Conservation (phyloP, 1,140 invertebrate genomes). For the Eufriesea mexicana region DNA sequence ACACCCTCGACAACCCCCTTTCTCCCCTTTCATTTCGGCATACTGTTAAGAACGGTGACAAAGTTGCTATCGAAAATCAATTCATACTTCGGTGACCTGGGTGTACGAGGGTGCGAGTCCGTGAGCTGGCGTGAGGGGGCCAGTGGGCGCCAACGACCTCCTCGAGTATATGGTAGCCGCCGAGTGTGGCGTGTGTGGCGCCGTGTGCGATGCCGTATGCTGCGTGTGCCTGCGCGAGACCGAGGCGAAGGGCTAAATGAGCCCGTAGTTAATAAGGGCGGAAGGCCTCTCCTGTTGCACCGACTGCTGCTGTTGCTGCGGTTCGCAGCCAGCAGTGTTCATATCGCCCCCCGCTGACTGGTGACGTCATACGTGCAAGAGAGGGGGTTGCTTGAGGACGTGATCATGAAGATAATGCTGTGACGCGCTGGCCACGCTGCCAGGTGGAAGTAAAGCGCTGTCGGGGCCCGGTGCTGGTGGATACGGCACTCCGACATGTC, state of each 20-base stretch:
- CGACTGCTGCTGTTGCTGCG: conserved; percentile 61
- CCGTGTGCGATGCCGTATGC: conserved; percentile 72
- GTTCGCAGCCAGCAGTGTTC: conserved; percentile 78
- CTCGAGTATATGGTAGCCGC: conserved; percentile 79
- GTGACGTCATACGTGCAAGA: conserved; percentile 88
- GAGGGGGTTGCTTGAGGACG: conserved; percentile 87
- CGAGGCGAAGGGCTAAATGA: conserved; percentile 82
- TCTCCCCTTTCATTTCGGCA: too few relatives aligned
- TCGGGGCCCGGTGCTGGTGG: conserved; percentile 80
- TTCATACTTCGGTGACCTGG: conserved; percentile 78
- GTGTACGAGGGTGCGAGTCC: conserved; percentile 78
- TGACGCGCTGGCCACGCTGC: conserved; percentile 86
- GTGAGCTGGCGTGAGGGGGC: conserved; percentile 78
- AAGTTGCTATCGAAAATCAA: background rate
- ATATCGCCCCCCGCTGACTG: conserved; percentile 84
- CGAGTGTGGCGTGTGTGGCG: conserved; percentile 79
- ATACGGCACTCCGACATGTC: conserved; percentile 83
- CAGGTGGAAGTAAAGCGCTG: conserved; percentile 82
- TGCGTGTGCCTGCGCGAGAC: conserved; percentile 80
- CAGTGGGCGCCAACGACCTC: conserved; percentile 78
- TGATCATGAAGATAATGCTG: conserved; percentile 88
- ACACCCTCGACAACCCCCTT: background rate
- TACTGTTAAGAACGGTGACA: background rate
- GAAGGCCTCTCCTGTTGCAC: conserved; percentile 80
- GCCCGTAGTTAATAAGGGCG: conserved; percentile 83